Evolutionary conservation across 2,888 invertebrate genomes (phyloP).

Genomic region (Stenodema calcarata): DNA sequence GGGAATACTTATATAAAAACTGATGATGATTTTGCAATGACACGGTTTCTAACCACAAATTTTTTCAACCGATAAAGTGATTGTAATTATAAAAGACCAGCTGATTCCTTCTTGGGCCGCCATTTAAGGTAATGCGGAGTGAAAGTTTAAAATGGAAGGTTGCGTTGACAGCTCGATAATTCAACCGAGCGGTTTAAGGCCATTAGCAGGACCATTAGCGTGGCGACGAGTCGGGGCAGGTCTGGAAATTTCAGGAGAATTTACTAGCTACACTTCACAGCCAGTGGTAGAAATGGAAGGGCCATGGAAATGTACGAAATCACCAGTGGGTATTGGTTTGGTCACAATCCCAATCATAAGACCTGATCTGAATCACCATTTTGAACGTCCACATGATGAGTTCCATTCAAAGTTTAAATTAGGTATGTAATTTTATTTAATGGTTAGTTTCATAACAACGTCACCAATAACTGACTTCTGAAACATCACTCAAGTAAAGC

Average conservation of each 20-base stretch:
- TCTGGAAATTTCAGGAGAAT: background rate
- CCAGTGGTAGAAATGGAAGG: background rate
- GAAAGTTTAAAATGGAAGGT: conserved; percentile 2
- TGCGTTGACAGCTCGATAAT: background rate
- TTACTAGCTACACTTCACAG: background rate
- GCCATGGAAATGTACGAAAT: background rate
- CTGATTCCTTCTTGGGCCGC: background rate
- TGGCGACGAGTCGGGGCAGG: background rate
- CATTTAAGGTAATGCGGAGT: background rate
- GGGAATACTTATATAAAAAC: too few species aligned
- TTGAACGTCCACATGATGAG: too few species aligned
- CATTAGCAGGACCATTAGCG: conserved; percentile 8
- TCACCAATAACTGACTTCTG: too few species aligned
- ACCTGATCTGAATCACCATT: too few species aligned
- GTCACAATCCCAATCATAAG: too few species aligned
- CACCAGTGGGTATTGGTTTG: background rate
- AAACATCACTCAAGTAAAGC: too few species aligned
- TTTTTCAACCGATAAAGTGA: background rate
- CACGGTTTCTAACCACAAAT: too few species aligned
- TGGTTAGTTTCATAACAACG: too few species aligned
- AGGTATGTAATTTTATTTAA: too few species aligned
- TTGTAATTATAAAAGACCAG: background rate
- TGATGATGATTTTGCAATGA: too few species aligned
- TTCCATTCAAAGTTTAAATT: too few species aligned
- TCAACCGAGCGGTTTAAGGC: background rate